phyloP scores from a whole-genome alignment of 1,140 invertebrate genomes.

The Drosophila erecta region DNA sequence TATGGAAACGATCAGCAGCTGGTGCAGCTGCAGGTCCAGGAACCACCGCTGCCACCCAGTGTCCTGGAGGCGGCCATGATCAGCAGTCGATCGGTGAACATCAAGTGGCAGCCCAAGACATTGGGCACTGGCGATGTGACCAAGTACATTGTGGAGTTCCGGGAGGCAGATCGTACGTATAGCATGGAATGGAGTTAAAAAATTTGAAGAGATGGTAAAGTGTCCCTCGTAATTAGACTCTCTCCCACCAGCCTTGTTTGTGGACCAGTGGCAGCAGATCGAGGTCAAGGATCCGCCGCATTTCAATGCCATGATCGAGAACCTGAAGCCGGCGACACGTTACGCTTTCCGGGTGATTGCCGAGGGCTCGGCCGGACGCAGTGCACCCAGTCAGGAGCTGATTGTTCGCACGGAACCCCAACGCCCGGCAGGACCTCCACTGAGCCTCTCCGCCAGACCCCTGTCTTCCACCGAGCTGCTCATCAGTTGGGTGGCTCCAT shows the following conservation, averaged over 20 bases:
- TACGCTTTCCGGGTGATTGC: constrained; percentile 91
- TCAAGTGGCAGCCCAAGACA: constrained; percentile 91
- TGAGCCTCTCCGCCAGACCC: constrained; percentile 89
- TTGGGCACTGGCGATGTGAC: constrained; percentile 89
- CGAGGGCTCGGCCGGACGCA: constrained; percentile 90
- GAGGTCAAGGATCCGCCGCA: constrained; percentile 88
- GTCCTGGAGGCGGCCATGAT: constrained; percentile 89
- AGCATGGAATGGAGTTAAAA: neutral
- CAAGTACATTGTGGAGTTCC: constrained; percentile 91
- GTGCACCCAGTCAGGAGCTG: constrained; percentile 89
- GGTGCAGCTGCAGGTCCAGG: constrained; percentile 93
- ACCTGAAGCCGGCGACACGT: constrained; percentile 91
- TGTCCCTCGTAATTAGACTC: neutral
- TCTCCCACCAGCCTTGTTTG: constrained; percentile 56
- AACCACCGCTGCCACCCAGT: constrained; percentile 90
- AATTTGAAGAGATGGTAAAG: neutral
- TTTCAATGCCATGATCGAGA: constrained; percentile 88
- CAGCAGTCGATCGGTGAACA: constrained; percentile 89
- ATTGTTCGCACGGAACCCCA: constrained; percentile 90
- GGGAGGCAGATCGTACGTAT: constrained; percentile 87
- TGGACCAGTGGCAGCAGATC: constrained; percentile 88
- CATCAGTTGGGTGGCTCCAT: constrained; percentile 91
- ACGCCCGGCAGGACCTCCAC: constrained; percentile 90
- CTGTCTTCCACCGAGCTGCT: constrained; percentile 91
- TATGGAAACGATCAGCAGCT: constrained; percentile 93